These are phyloP conservation scores for Chelon auratus DNA, from an alignment of 2,797 vertebrate species.

Conservation along the genomic window DNA sequence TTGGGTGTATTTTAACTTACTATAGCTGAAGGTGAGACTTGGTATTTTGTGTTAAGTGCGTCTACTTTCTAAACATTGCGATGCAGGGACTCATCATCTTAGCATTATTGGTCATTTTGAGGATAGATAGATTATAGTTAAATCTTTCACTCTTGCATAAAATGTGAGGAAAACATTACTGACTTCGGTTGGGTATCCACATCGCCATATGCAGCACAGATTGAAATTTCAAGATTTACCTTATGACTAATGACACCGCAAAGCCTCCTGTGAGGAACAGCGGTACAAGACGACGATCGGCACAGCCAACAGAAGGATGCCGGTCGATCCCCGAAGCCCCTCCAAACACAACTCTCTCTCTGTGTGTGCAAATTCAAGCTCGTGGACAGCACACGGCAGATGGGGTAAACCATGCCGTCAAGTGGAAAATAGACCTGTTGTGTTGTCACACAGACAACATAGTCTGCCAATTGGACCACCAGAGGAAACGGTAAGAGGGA, in stretches of 20 bases:
- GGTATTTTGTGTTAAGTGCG: not conserved
- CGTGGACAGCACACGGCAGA: slow-evolving; percentile 76
- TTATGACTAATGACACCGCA: slow-evolving; percentile 52
- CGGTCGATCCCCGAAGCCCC: slow-evolving; percentile 70
- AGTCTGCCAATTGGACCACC: slow-evolving; percentile 67
- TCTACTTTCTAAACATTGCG: not conserved
- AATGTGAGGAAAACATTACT: not conserved
- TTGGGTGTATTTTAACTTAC: not conserved
- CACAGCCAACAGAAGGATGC: slow-evolving; percentile 67
- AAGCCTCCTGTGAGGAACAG: slow-evolving; percentile 48
- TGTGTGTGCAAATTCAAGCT: slow-evolving; percentile 64
- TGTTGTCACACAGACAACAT: slow-evolving; percentile 78
- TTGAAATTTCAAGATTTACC: slow-evolving; percentile 57
- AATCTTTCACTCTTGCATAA: slow-evolving; percentile 5
- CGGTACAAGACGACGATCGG: slow-evolving; percentile 62
- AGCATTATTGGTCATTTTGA: not conserved
- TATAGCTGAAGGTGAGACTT: not conserved
- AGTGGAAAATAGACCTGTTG: slow-evolving; percentile 86
- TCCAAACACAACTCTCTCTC: slow-evolving; percentile 65
- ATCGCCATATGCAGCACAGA: slow-evolving; percentile 12
- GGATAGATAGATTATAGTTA: not conserved
- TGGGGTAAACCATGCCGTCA: slow-evolving; percentile 81
- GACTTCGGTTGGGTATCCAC: not conserved
- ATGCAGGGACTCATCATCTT: not conserved
- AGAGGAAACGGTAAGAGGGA: slow-evolving; percentile 56